Base-by-base conservation (phyloP, 1,140 invertebrate genomes). In the Calliopsis andreniformis region DNA sequence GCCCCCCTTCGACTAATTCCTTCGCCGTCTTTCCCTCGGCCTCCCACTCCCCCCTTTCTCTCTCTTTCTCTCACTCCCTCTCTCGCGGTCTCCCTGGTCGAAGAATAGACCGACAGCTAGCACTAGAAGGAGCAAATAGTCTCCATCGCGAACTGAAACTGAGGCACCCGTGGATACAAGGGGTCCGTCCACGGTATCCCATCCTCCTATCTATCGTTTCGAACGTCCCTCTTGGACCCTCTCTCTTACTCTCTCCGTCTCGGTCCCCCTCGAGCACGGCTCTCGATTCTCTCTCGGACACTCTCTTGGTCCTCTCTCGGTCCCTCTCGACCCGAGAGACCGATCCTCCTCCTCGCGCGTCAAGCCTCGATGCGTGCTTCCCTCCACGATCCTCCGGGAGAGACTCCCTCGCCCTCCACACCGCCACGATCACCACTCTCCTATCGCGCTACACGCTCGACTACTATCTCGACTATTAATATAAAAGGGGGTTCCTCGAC, bases 401-500 rank as follows among this genome's bases (percentile, higher is more conserved):
- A 75, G 53, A 67, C 56, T 67, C 67, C 47, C 32, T 51, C 25
- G 20, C 70, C 64, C 70, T 35, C 53, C 77, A 10, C 56, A 18
- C 53, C 82, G 25, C 42, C 32, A 16, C 80, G 78, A 64, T 84
- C 56, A 70, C 67, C 76, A 14, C 61, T 82, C 76, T 80, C 78
- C 64, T 84, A 84, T 71, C 82, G 68, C 70, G 45, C 58, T 71
- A 81, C 75, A 84, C 63, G 69, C 67, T 71, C 78, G 72, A 71
- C 83, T 39, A 75, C 71, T 84, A 84, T 87, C 86, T 90, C 85
- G 88, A 91, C 90, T 91, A 91, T 92, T 92, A 92, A 92, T 91
- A 91, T 91, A 91, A 91, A 91, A 91, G 84, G 86, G 89, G 90
- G 89, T 91, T 91, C 90, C 89, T 91, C 90, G 89, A 89, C 90